A percentile compares a stretch with the other conserved stretches of the same genome.
Conservation (phyloP, 2,888 invertebrate genomes). For the Cantharis rufa region DNA sequence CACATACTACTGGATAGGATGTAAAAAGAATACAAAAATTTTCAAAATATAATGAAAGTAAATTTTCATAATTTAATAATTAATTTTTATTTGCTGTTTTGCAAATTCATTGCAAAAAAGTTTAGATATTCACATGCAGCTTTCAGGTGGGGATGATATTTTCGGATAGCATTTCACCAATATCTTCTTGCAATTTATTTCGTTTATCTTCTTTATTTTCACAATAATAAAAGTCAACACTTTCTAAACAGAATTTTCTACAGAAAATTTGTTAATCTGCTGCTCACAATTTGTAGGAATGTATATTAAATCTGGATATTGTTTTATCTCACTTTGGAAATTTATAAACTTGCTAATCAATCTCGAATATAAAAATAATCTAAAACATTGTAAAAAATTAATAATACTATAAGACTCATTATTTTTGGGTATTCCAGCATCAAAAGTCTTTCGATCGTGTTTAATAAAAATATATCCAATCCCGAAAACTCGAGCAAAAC, state of each 20-base stretch:
- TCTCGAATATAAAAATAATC: too few relatives aligned
- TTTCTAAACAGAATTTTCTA: neutral
- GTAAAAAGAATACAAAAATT: neutral
- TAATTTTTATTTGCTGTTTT: too few relatives aligned
- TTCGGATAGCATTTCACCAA: too few relatives aligned
- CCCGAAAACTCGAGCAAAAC: neutral
- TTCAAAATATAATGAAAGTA: neutral
- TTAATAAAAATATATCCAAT: neutral
- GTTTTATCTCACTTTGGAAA: too few relatives aligned
- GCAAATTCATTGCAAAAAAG: too few relatives aligned
- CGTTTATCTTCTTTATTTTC: neutral
- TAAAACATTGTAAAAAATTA: neutral
- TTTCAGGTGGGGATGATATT: too few relatives aligned
- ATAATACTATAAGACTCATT: neutral
- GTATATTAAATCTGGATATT: neutral
- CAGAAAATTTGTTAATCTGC: neutral
- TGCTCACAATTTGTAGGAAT: neutral
- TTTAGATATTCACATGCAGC: too few relatives aligned
- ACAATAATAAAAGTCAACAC: neutral
- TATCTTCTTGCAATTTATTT: neutral
- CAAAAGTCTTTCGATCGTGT: neutral
- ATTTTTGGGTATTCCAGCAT: neutral
- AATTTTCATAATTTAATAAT: too few relatives aligned
- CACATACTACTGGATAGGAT: neutral
- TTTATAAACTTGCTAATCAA: too few relatives aligned